A percentile compares a stretch with the other conserved stretches of the same genome.
Conservation (phyloP, 2,797 vertebrate species). For the Sebastolobus altivelis region DNA sequence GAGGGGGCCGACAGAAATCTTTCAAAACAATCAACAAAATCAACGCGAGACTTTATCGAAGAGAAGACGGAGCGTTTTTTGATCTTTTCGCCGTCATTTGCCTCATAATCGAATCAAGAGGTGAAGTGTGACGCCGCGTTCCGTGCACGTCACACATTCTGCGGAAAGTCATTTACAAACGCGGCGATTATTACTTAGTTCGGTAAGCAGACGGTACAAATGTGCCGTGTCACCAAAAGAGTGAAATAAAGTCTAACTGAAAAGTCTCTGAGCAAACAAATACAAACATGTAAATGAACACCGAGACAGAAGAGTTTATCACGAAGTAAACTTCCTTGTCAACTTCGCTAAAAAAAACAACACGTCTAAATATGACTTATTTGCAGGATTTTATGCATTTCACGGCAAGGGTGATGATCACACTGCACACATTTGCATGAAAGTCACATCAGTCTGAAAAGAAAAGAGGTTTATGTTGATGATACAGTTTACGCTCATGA, state of each 20-base stretch:
- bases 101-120: constrained; percentile 30
- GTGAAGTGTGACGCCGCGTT: constrained; percentile 15
- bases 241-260: constrained; percentile 21
- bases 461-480: constrained; percentile 66
- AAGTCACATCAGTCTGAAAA: constrained; percentile 57
- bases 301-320: constrained; percentile 25
- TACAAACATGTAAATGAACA: constrained; percentile 35
- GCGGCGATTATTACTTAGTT: constrained; percentile 39
- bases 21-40: constrained; percentile 57
- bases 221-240: constrained; percentile 46
- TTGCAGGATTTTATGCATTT: constrained; percentile 63
- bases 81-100: constrained; percentile 30
- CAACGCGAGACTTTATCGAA: constrained; percentile 36
- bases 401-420: constrained; percentile 52
- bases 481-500: constrained; percentile 65
- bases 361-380: constrained; percentile 39
- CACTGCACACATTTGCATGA: constrained; percentile 68
- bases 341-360: constrained; percentile 9
- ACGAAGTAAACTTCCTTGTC: constrained; percentile 9
- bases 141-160: constrained; percentile 5
- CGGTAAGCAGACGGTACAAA: constrained; percentile 16
- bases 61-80: not conserved
- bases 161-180: constrained; percentile 34
- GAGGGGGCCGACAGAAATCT: constrained; percentile 47
- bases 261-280: constrained; percentile 37